Percentiles rank a stretch among this genome's conserved stretches.
These are phyloP conservation scores for Drosophila lini DNA, from an alignment of 1,140 invertebrate genomes.

Conservation along the genomic window DNA sequence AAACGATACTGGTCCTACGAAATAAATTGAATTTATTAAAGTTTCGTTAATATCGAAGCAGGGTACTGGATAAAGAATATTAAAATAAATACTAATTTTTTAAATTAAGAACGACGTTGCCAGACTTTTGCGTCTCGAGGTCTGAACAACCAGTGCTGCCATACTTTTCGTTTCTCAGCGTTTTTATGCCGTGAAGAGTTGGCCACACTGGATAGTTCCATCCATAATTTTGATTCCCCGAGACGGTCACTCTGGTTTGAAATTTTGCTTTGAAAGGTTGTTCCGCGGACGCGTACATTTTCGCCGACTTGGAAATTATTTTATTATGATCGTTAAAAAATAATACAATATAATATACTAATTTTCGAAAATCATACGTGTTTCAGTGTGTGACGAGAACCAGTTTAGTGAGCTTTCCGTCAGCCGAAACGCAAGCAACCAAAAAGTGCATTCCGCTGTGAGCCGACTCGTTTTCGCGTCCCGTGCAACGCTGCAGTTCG, in stretches of 20 bases:
- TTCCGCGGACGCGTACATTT: conserved; percentile 5
- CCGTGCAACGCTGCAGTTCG: neutral
- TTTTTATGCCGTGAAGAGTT: no score
- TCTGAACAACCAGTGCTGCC: no score
- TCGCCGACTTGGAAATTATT: neutral
- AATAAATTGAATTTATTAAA: neutral
- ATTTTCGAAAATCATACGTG: neutral
- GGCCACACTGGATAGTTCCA: no score
- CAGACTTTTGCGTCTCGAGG: no score
- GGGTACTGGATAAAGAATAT: no score
- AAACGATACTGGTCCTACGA: neutral
- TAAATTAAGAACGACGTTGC: no score
- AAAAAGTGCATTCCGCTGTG: conserved; percentile 50
- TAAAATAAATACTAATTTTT: no score
- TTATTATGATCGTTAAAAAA: neutral
- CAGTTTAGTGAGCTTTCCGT: conserved; percentile 7
- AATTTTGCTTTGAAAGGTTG: conserved; percentile 10
- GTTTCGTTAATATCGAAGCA: neutral
- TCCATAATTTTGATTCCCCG: no score
- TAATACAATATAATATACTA: neutral
- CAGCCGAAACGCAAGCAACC: conserved; percentile 3
- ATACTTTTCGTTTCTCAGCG: no score
- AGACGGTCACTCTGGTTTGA: conserved; percentile 5
- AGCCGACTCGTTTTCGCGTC: conserved; percentile 10
- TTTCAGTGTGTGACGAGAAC: conserved; percentile 23